These are phyloP conservation scores for Pterocles gutturalis DNA, from an alignment of 2,113 vertebrate genomes.

Conservation along the genomic window DNA sequence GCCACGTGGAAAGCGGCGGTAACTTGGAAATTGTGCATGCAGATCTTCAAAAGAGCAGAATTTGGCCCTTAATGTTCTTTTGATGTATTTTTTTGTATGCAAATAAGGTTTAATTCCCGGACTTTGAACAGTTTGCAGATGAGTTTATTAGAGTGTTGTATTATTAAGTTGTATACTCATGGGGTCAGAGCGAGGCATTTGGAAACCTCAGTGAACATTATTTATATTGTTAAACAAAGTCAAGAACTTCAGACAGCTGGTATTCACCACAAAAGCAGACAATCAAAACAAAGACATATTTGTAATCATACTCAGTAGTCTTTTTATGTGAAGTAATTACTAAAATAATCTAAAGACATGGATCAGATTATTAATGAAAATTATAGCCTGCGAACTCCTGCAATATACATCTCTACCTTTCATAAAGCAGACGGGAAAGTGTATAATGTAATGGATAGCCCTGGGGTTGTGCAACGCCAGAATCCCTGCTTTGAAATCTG, in stretches of 20 bases:
- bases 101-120: constrained; percentile 17
- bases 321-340: constrained; percentile 56
- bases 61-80: not conserved
- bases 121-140: constrained; percentile 37
- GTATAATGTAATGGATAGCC: constrained; percentile 27
- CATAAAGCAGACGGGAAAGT: not conserved
- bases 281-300: constrained; percentile 42
- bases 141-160: not conserved
- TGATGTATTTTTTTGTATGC: not conserved
- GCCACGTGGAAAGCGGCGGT: rapidly evolving
- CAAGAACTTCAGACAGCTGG: constrained; percentile 46
- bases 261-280: not conserved
- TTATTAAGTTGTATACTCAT: not conserved
- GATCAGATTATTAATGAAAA: constrained; percentile 41
- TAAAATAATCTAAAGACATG: constrained; percentile 54
- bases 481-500: not conserved
- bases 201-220: not conserved
- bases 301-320: constrained; percentile 41
- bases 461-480: constrained; percentile 16
- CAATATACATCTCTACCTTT: not conserved
- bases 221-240: constrained; percentile 34
- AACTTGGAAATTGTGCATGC: not conserved
- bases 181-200: not conserved
- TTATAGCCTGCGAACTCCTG: not conserved
- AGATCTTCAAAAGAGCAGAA: not conserved